Evolutionary conservation across 2,797 vertebrate genomes (phyloP).

Genomic region (Sphenopsis melanotis): DNA sequence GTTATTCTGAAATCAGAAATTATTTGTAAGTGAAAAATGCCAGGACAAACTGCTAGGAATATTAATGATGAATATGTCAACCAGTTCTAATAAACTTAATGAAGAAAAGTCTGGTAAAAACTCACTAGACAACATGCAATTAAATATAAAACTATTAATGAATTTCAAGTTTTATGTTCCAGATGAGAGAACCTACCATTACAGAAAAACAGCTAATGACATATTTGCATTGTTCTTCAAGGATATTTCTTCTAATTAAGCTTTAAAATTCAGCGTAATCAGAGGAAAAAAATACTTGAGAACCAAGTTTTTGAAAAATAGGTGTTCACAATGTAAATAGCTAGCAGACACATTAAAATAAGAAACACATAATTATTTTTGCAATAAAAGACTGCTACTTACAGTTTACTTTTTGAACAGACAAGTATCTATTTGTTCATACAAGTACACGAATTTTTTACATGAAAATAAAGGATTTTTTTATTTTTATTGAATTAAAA

Average conservation of each 20-base stretch:
- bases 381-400: not conserved
- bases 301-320: not conserved
- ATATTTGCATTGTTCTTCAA: not conserved
- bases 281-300: not conserved
- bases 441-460: not conserved
- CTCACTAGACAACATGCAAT: not conserved
- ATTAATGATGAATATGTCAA: not conserved
- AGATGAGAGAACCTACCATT: not conserved
- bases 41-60: not conserved
- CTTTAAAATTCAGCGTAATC: not conserved
- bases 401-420: not conserved
- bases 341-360: not conserved
- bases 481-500: not conserved
- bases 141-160: slow-evolving; percentile 5
- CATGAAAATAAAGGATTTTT: not conserved
- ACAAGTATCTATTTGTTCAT: not conserved
- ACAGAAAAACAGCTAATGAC: not conserved
- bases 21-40: not conserved
- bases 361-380: not conserved
- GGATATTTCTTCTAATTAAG: not conserved
- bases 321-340: not conserved
- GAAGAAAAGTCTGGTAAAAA: not conserved
- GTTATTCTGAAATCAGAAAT: not conserved
- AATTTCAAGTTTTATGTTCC: slow-evolving; percentile 22
- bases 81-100: not conserved